Evolutionary conservation across 2,888 invertebrate species (phyloP).

Genomic region (Asteroscopus sphinx): DNA sequence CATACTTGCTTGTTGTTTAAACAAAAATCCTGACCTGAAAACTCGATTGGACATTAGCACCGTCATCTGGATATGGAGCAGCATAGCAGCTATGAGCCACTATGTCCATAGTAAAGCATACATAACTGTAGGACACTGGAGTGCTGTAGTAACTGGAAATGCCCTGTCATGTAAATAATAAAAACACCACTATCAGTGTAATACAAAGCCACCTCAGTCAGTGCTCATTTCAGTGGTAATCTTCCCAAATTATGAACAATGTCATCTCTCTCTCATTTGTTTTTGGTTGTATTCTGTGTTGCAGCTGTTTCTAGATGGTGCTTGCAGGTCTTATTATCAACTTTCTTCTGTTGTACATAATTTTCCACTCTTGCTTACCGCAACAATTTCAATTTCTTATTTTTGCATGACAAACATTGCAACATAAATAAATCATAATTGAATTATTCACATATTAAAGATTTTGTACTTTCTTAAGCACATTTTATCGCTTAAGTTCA

Average conservation of each 20-base stretch:
- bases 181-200: conserved; percentile 49
- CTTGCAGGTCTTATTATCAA: conserved; percentile 41
- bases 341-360: conserved; percentile 53
- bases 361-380: conserved; percentile 53
- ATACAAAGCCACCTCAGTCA: conserved; percentile 50
- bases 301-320: conserved; percentile 47
- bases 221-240: conserved; percentile 56
- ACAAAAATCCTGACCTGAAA: conserved; percentile 85
- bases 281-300: conserved; percentile 49
- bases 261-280: conserved; percentile 53
- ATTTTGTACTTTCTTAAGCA: conserved; percentile 15
- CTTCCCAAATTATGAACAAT: conserved; percentile 37
- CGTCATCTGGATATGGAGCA: conserved; percentile 77
- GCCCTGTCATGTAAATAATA: conserved; percentile 55
- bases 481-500: conserved; percentile 17
- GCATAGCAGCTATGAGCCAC: conserved; percentile 69
- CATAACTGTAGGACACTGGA: conserved; percentile 60
- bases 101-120: conserved; percentile 70
- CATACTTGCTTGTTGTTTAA: conserved; percentile 69
- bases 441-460: conserved; percentile 28
- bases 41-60: conserved; percentile 89
- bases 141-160: conserved; percentile 55
- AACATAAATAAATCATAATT: conserved; percentile 16
- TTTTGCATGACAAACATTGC: conserved; percentile 37
- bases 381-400: conserved; percentile 43